Evolutionary conservation across 2,113 vertebrate species (phyloP).

Genomic region (Siniperca chuatsi): DNA sequence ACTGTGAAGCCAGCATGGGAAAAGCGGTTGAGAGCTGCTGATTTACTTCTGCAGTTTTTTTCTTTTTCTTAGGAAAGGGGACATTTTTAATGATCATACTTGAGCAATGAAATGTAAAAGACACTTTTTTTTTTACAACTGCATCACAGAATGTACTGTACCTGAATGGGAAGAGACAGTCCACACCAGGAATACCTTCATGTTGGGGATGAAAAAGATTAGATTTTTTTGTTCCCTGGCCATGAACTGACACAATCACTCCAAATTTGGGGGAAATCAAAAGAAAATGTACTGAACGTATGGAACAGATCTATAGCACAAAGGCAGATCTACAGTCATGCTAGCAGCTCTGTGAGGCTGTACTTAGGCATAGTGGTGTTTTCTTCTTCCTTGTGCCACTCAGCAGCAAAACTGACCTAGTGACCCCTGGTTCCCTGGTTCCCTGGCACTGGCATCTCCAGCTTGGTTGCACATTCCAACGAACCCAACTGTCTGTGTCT

Average conservation of each 20-base stretch:
- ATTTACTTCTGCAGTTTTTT: background rate
- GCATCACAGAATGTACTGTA: background rate
- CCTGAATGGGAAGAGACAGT: background rate
- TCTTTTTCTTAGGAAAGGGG: background rate
- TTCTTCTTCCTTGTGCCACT: background rate
- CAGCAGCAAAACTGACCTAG: background rate
- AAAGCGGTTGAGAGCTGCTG: background rate
- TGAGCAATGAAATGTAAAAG: background rate
- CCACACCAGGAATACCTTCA: background rate
- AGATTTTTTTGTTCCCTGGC: background rate
- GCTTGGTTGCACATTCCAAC: background rate
- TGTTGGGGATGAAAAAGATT: background rate
- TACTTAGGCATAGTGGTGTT: too few relatives aligned
- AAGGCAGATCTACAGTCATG: background rate
- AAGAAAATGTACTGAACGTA: background rate
- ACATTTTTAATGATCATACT: background rate
- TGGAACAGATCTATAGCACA: background rate
- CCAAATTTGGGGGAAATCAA: background rate
- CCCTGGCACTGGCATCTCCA: background rate
- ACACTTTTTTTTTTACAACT: background rate
- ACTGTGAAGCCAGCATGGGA: background rate
- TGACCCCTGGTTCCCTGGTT: too few relatives aligned
- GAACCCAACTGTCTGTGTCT: background rate
- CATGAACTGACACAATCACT: background rate
- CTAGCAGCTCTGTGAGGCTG: background rate